These are phyloP conservation scores for Rhyzopertha dominica DNA, from an alignment of 1,140 invertebrate genomes.

Conservation along the genomic window DNA sequence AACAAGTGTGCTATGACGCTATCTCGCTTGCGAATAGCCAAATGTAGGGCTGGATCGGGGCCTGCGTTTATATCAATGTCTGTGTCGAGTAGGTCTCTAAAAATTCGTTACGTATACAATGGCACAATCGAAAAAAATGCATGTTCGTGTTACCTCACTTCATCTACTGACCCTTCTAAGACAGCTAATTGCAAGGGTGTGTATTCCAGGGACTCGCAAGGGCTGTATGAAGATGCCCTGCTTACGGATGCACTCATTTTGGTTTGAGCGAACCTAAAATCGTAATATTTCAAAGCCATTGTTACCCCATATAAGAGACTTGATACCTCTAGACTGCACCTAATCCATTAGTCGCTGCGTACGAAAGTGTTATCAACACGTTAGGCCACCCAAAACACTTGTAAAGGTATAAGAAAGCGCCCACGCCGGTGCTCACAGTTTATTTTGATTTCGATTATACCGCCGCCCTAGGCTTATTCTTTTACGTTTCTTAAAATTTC, in stretches of 20 bases:
- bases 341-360: too few relatives aligned
- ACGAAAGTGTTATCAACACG: too few relatives aligned
- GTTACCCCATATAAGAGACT: too few relatives aligned
- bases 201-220: conserved; percentile 28
- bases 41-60: conserved; percentile 57
- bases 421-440: too few relatives aligned
- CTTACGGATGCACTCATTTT: conserved; percentile 25
- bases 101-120: conserved; percentile 12
- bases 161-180: conserved; percentile 32
- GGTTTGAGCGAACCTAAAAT: too few relatives aligned
- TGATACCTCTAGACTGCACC: too few relatives aligned
- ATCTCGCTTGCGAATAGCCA: conserved; percentile 57
- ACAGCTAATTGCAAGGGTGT: conserved; percentile 38
- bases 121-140: not conserved
- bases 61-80: conserved; percentile 55
- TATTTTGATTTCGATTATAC: too few relatives aligned
- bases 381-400: too few relatives aligned
- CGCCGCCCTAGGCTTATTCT: too few relatives aligned
- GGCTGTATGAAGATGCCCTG: conserved; percentile 31
- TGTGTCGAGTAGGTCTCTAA: conserved; percentile 52
- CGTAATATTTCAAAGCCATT: too few relatives aligned
- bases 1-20: conserved; percentile 56
- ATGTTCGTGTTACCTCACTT: conserved; percentile 30
- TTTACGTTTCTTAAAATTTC: too few relatives aligned
- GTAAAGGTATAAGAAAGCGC: too few relatives aligned